phyloP scores from a whole-genome alignment of 2,797 vertebrate genomes.

The Parotocinclus haroldoi region DNA sequence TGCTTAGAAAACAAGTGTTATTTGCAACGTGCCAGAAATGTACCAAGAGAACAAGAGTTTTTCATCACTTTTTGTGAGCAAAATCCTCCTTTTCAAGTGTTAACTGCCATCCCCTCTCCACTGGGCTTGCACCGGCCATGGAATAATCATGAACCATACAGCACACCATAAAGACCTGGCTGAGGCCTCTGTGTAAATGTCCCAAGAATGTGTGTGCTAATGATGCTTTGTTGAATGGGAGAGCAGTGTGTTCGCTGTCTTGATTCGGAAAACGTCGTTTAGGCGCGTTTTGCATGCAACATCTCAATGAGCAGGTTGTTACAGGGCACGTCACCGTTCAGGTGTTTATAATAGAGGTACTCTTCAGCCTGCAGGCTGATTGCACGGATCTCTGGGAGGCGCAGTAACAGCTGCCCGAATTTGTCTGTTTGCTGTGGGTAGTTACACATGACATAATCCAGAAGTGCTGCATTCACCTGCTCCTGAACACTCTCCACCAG shows the following conservation, averaged over 20 bases:
- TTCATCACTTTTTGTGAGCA: slow-evolving; percentile 14
- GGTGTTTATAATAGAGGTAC: slow-evolving; percentile 98
- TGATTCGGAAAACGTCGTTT: slow-evolving; percentile 47
- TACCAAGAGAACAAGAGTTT: slow-evolving; percentile 30
- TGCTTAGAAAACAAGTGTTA: slow-evolving; percentile 33
- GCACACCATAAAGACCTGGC: slow-evolving; percentile 5
- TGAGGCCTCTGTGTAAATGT: neutral
- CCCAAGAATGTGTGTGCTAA: slow-evolving; percentile 33
- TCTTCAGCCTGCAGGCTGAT: slow-evolving; percentile 98
- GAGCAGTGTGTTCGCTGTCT: slow-evolving; percentile 37
- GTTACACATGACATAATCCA: slow-evolving; percentile 96
- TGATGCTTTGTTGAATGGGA: slow-evolving; percentile 30
- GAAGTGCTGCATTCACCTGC: slow-evolving; percentile 91
- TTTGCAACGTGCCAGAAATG: slow-evolving; percentile 9
- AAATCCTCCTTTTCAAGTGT: slow-evolving; percentile 28
- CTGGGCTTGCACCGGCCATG: slow-evolving; percentile 7
- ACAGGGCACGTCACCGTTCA: slow-evolving; percentile 97
- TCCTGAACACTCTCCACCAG: slow-evolving; percentile 97
- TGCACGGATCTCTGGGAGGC: slow-evolving; percentile 93
- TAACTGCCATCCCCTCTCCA: neutral
- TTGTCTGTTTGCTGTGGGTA: slow-evolving; percentile 97
- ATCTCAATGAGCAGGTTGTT: slow-evolving; percentile 99
- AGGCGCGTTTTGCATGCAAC: slow-evolving; percentile 97
- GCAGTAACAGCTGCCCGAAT: slow-evolving; percentile 92
- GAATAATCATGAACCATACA: slow-evolving; percentile 9